These are phyloP conservation scores for Hydropsyche betteni DNA, from an alignment of 2,888 invertebrate genomes.

Conservation along the genomic window DNA sequence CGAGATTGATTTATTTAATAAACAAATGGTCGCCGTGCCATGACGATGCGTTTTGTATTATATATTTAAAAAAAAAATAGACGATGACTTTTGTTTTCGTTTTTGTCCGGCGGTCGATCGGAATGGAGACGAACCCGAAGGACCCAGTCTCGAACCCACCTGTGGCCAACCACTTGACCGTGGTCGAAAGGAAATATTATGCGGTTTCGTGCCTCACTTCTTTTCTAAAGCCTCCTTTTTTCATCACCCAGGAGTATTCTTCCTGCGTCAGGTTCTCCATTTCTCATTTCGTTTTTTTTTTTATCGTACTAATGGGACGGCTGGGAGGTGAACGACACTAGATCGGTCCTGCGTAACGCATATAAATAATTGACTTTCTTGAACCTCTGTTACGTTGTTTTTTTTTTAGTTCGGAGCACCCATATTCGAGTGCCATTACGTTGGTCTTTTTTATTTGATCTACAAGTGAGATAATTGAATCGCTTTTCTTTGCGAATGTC, in stretches of 20 bases:
- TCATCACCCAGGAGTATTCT: constrained; percentile 23
- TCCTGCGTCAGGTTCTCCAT: constrained; percentile 16
- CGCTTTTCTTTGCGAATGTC: constrained; percentile 8
- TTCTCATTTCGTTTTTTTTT: constrained; percentile 21
- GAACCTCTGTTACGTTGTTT: too few species aligned
- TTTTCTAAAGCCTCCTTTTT: constrained; percentile 34
- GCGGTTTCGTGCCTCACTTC: constrained; percentile 48
- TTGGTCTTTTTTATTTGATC: too few species aligned
- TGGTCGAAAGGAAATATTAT: constrained; percentile 48
- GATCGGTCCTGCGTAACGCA: not conserved
- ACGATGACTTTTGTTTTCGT: constrained; percentile 29
- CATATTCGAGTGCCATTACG: too few species aligned
- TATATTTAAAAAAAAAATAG: not conserved
- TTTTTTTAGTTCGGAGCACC: too few species aligned
- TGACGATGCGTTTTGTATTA: constrained; percentile 10
- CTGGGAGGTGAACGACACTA: constrained; percentile 25
- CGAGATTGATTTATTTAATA: not conserved
- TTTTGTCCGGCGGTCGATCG: constrained; percentile 21
- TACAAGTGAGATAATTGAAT: constrained; percentile 2
- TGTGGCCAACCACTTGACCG: constrained; percentile 40
- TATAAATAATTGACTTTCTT: too few species aligned
- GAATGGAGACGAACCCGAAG: constrained; percentile 20
- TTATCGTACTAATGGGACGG: not conserved
- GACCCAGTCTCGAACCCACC: constrained; percentile 39
- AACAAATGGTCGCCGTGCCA: not conserved